These are phyloP conservation scores for Bradypodion ventrale DNA, from an alignment of 2,797 vertebrate genomes.

Conservation along the genomic window DNA sequence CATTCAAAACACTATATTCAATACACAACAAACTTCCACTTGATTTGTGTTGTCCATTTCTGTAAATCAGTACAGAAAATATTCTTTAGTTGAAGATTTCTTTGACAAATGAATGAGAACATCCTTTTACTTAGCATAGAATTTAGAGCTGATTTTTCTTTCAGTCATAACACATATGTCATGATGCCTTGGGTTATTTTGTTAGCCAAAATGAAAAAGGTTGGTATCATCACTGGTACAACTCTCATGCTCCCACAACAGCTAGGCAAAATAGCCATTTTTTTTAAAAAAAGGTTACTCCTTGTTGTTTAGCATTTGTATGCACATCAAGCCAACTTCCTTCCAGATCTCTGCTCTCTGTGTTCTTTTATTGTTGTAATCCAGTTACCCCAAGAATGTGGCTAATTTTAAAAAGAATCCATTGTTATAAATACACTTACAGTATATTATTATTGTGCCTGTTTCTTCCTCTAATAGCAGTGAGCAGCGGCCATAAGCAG, in stretches of 20 bases:
- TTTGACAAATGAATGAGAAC: background rate
- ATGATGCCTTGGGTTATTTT: background rate
- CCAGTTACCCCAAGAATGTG: constrained; percentile 50
- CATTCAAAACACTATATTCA: too few relatives aligned
- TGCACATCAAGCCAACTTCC: constrained; percentile 40
- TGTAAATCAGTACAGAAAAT: background rate
- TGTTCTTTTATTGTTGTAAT: constrained; percentile 43
- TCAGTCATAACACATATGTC: background rate
- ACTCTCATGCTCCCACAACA: background rate
- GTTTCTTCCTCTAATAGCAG: constrained; percentile 4
- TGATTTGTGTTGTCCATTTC: background rate
- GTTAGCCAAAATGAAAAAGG: constrained; percentile 1
- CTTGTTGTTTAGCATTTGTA: constrained; percentile 45
- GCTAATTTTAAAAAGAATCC: constrained; percentile 53
- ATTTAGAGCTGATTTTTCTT: background rate
- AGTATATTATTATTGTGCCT: constrained; percentile 33
- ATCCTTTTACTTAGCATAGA: background rate
- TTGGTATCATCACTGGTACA: background rate
- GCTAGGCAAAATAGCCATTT: background rate
- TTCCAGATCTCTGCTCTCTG: background rate
- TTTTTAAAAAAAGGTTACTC: background rate
- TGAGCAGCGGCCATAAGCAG: background rate
- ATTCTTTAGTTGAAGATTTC: background rate
- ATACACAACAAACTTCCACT: too few relatives aligned
- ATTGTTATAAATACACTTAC: constrained; percentile 33